These are phyloP conservation scores for Heliornis fulica DNA, from an alignment of 2,113 vertebrate species.

Conservation along the genomic window DNA sequence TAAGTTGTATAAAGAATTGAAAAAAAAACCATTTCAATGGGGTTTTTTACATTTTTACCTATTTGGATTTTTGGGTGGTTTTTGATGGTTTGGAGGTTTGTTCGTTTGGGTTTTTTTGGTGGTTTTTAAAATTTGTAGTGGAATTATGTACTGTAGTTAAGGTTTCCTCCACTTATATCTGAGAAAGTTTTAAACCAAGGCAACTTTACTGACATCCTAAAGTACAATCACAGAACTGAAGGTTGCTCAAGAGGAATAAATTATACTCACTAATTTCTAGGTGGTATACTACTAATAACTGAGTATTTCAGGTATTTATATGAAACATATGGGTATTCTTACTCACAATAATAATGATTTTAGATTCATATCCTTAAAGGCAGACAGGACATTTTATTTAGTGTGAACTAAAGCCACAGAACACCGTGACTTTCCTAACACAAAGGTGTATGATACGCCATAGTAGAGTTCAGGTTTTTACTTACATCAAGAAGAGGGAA, in stretches of 20 bases:
- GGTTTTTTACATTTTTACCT: background rate
- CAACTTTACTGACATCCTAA: background rate
- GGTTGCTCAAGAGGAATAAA: background rate
- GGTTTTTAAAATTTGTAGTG: accelerated
- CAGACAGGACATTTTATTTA: background rate
- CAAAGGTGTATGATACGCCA: background rate
- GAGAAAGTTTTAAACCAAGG: background rate
- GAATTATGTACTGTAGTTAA: background rate
- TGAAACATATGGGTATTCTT: background rate
- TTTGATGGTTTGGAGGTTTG: too few species aligned
- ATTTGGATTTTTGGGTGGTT: accelerated
- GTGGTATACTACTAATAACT: background rate
- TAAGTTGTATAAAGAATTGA: background rate
- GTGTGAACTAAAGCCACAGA: background rate
- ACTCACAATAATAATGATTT: accelerated
- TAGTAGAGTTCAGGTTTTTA: background rate
- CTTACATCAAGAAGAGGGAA: background rate
- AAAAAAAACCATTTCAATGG: background rate
- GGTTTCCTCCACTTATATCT: background rate
- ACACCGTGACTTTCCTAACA: background rate
- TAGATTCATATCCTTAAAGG: background rate
- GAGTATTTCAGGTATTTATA: background rate
- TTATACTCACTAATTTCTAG: background rate
- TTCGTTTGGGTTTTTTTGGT: too few species aligned
- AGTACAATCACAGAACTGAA: background rate